Base-by-base conservation (phyloP, 92 coral and sea anemone genomes). In the Ricordea florida region DNA sequence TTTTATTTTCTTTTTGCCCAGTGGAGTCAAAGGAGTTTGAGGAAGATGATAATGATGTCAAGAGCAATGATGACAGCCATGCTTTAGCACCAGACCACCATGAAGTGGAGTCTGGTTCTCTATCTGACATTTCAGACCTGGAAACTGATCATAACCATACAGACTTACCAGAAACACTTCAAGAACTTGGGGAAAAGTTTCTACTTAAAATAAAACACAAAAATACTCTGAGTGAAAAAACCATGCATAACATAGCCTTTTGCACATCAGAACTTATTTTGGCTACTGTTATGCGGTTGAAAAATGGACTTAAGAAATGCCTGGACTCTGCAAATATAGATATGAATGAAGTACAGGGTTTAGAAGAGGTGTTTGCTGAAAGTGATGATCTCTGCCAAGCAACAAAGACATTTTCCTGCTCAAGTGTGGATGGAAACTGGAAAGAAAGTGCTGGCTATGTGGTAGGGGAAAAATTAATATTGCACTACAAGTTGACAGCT, bases 361-460 rank as follows among this genome's bases (percentile, higher is more conserved):
- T 57, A 32, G 25, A 57, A 31, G 65, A 35, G 29, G 65, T 57
- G 28, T 57, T 31, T 57, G 65, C 65, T 57, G 65, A 57, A 57
- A 57, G 24, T 57, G 65, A 31, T 31, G 65, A 57, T 20, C 25
- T 20, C 2, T 57, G 65, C 65, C 29, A 32, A 33, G 44, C 43
- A 31, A 57, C 65, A 22, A 57, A 35, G 44, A 57, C 42, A 57
- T 31, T 35, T 31, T 31, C 65, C 24, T 16, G 25, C 11, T 10
- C 17, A 20, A 57, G 17, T 31, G 22, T 32, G 1, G 65, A 57
- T 28, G 33, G 27, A 21, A 31, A 31, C 42, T 57, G 41, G 65
- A 57, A 57, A 57, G 13, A 57, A 57, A 14, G 65, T 51, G 27
- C 33, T 57, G 11, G 23, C 27, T 57, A 57, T 57, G 65, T 57